Base-by-base conservation (phyloP, 2,113 vertebrate species). In the Sinocyclocheilus maitianheensis region DNA sequence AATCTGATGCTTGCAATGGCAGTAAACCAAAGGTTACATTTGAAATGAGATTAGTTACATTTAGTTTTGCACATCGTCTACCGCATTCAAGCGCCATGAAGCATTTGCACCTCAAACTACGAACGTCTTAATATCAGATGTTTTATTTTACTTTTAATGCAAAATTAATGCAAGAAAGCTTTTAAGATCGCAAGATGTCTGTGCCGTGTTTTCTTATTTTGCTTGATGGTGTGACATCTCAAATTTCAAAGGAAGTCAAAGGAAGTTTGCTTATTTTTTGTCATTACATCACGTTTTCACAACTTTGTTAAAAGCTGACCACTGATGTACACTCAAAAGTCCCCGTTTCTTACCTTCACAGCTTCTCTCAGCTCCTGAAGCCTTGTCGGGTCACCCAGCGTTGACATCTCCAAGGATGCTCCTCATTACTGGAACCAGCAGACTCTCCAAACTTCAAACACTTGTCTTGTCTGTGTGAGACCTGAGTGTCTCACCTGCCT, bases 401-500 rank as follows among this genome's bases (percentile, higher is more conserved):
- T 48, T 26, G 48, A 51, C 26, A 76, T 77, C 43, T 76, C 34
- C 2, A 7, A 80, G 72, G 51, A 83, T 48, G 22, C 67, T 81
- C 63, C 30, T 40, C 14, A 60, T 26, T 30, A 48, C 77, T 87
- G 75, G 13, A 65, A 71, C 30, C 37, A 48, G 69, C 24, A 14
- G 46, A 30, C 71, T 77, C 10, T 63, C 63, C 1, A 30, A 8
- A 24, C 30, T 2, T 9, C 53, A 63, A 65, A 8, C 20, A 20
- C 18, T 82, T 51, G 30, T 60, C 40, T 63, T 11, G 71, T 5
- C 62, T 78, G 48, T 34, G 74, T 62, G 83, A 48, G 77, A 85
- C 77, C 72, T 48, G 62, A 78, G 69, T 10, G 63, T 79, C 83
- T 84, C 85, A 84, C 77, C 83, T 86, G 48, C 79, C 26, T 60